Conservation (phyloP, 2,888 invertebrate genomes). For the Clivina fossor region DNA sequence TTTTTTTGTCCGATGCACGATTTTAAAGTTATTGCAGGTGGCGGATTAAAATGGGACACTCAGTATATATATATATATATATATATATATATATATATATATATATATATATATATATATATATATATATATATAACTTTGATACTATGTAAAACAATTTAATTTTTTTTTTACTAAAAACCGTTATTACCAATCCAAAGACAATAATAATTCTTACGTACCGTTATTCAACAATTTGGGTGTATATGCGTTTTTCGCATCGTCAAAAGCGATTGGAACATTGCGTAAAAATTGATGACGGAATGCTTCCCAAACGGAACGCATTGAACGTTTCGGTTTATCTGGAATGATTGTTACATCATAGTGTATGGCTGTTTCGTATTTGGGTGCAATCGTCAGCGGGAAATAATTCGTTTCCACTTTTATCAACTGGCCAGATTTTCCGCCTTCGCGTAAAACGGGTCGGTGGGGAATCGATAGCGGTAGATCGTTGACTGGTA, state of each 20-base stretch:
- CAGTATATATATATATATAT: too few species aligned
- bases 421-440: constrained; percentile 50
- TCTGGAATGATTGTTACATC: constrained; percentile 75
- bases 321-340: constrained; percentile 64
- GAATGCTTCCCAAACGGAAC: constrained; percentile 47
- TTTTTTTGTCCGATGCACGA: too few species aligned
- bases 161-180: too few species aligned
- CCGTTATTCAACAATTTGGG: constrained; percentile 56
- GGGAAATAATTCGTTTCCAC: constrained; percentile 68
- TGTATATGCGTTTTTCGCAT: constrained; percentile 67
- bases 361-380: constrained; percentile 68
- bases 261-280: constrained; percentile 66
- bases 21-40: too few species aligned
- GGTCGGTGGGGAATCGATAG: constrained; percentile 34
- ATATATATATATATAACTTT: too few species aligned
- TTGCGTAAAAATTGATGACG: constrained; percentile 50
- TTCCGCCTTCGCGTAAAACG: constrained; percentile 46
- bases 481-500: neutral
- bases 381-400: constrained; percentile 56
- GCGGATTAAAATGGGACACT: too few species aligned
- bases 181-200: too few species aligned
- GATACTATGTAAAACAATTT: too few species aligned
- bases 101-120: too few species aligned
- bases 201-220: too few species aligned
- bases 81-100: too few species aligned